Base-by-base conservation (phyloP, 1,140 invertebrate species). In the Cydia fagiglandana region DNA sequence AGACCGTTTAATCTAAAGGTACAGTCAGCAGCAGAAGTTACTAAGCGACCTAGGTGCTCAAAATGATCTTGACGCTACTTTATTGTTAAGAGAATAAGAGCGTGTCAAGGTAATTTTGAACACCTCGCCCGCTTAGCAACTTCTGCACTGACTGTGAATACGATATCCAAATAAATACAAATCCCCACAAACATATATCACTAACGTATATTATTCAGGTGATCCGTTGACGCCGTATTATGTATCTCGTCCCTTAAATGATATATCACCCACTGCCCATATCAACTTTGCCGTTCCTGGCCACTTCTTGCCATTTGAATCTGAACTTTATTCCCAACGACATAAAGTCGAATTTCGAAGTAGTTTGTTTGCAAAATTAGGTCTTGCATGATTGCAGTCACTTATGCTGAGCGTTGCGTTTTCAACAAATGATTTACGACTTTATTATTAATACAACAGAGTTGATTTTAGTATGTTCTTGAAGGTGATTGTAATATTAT, bases 191-290 rank as follows among this genome's bases (percentile, higher is more conserved):
- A 41, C 38, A 41, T 41, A 10, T 41, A 41, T 41, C 38, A 41
- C 7, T 41, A 10, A 41, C 10, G 45, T 47, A 3, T 47, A 47
- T 47, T 61, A 61, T 61, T 61, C 56, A 61, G 56, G 56, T 61
- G 56, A 61, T 61, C 20, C 56, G 56, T 61, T 61, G 56, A 61
- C 20, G 56, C 24, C 20, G 2, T 24, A 61, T 61, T 61, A 61
- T 24, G 56, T 61, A 61, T 61, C 56, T 61, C 50, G 12, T 53
- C 50, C 50, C n/a, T 53, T n/a, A 6, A 61, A 24, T 61, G 56
- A 61, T 61, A 61, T 61, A 61, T 61, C 2, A n/a, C 53, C 47
- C 53, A 56, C 53, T 61, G 56, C 56, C 34, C 4, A 34, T 6
- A 53, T 3, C 50, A 6, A 53, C 15, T 7, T 53, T 53, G 50